Conservation (phyloP, 2,113 vertebrate genomes). For the Desmodus rotundus region DNA sequence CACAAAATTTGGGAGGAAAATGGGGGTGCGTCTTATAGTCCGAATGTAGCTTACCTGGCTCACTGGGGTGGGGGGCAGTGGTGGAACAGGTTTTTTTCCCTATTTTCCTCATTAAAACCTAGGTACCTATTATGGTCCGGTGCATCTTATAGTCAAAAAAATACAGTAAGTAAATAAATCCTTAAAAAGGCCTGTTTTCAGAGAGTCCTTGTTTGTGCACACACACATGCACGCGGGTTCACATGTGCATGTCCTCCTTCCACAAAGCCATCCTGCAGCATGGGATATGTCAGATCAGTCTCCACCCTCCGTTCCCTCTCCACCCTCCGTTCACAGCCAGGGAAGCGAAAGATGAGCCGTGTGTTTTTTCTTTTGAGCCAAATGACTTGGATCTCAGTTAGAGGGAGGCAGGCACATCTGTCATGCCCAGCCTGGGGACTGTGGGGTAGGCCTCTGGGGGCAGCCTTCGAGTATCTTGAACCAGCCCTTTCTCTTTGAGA, state of each 20-base stretch:
- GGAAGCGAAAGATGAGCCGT: background rate
- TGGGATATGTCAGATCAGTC: background rate
- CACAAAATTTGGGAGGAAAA: too few species aligned
- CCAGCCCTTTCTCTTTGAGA: background rate
- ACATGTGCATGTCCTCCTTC: accelerated
- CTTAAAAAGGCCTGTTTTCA: background rate
- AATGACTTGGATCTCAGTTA: background rate
- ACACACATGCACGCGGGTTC: background rate
- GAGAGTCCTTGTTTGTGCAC: background rate
- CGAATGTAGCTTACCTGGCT: too few species aligned
- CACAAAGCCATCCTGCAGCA: background rate
- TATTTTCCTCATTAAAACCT: too few species aligned
- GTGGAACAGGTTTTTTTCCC: too few species aligned
- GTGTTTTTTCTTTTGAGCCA: slow-evolving; percentile 35
- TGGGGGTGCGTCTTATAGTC: too few species aligned
- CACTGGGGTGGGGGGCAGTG: too few species aligned
- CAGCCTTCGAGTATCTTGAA: background rate
- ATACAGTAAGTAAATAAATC: too few species aligned
- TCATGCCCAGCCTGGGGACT: background rate
- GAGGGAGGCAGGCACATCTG: slow-evolving; percentile 39
- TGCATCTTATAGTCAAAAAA: too few species aligned
- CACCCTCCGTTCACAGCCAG: background rate
- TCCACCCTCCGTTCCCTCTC: background rate
- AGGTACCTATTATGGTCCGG: too few species aligned
- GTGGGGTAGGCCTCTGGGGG: background rate